Percentiles rank a stretch among this genome's conserved stretches.
phyloP scores from a whole-genome alignment of 2,888 invertebrate genomes.

The Ethmia dodecea region DNA sequence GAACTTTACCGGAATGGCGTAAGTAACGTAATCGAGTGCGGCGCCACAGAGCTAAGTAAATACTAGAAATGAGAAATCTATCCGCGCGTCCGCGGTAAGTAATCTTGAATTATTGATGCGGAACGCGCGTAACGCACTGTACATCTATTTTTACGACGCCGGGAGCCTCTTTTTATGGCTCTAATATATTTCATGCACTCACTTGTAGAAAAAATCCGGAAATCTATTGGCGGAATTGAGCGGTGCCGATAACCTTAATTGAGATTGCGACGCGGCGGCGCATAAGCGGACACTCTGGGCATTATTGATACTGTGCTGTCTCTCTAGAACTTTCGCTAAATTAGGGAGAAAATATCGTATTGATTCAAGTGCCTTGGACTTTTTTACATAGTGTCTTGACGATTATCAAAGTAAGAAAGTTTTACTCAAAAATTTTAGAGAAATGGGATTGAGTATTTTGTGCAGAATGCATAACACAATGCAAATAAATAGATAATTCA shows the following conservation, averaged over 20 bases:
- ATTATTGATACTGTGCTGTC: too few species aligned
- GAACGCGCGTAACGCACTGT: conserved; percentile 47
- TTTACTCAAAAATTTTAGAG: too few species aligned
- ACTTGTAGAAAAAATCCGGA: conserved; percentile 42
- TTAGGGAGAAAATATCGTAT: too few species aligned
- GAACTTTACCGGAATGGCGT: not conserved
- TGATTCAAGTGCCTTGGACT: too few species aligned
- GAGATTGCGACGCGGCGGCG: conserved; percentile 48
- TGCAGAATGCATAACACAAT: too few species aligned
- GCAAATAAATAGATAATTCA: too few species aligned
- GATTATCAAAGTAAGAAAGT: too few species aligned
- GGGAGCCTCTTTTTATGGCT: conserved; percentile 63
- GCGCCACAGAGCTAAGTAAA: conserved; percentile 27
- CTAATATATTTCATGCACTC: conserved; percentile 61
- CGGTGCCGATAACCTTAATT: conserved; percentile 52
- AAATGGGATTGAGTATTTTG: too few species aligned
- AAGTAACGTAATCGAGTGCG: conserved; percentile 2
- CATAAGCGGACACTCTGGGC: too few species aligned
- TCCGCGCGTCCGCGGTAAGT: conserved; percentile 26
- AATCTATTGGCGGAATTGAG: conserved; percentile 56
- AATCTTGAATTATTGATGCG: conserved; percentile 73
- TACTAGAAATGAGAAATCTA: conserved; percentile 42
- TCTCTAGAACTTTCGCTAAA: too few species aligned
- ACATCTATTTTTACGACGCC: conserved; percentile 68
- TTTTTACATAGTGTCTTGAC: too few species aligned